Conservation (phyloP, 2,797 vertebrate species). For the Oreonectes daqikongensis region DNA sequence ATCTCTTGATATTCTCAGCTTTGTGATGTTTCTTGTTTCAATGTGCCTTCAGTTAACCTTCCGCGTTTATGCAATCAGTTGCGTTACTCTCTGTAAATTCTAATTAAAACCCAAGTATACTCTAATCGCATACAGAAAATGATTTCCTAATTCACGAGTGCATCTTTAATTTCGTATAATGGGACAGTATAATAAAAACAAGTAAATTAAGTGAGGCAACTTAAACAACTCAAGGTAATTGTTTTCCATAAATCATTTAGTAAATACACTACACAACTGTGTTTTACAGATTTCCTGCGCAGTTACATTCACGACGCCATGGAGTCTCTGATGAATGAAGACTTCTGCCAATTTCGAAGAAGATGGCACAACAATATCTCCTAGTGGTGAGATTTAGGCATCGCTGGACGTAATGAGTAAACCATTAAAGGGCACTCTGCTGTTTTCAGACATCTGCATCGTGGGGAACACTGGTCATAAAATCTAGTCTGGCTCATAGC, state of each 20-base stretch:
- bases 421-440: neutral
- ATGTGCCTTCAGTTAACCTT: neutral
- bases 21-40: neutral
- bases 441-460: neutral
- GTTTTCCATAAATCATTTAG: constrained; percentile 47
- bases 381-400: constrained; percentile 48
- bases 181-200: constrained; percentile 39
- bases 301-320: neutral
- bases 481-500: neutral
- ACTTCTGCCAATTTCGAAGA: constrained; percentile 12
- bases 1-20: neutral
- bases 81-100: constrained; percentile 20
- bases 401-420: constrained; percentile 3
- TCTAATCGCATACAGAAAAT: constrained; percentile 24
- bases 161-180: constrained; percentile 15
- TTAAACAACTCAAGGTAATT: constrained; percentile 43
- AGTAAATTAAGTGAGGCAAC: constrained; percentile 41
- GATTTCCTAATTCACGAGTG: constrained; percentile 32
- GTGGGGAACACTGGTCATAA: constrained; percentile 13
- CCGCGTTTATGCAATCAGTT: constrained; percentile 20
- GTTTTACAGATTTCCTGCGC: constrained; percentile 19
- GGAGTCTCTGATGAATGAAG: constrained; percentile 17
- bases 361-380: constrained; percentile 52
- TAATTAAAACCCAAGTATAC: constrained; percentile 39
- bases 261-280: constrained; percentile 37